These are phyloP conservation scores for Phrynocephalus forsythii DNA, from an alignment of 2,797 vertebrate genomes.

Conservation along the genomic window DNA sequence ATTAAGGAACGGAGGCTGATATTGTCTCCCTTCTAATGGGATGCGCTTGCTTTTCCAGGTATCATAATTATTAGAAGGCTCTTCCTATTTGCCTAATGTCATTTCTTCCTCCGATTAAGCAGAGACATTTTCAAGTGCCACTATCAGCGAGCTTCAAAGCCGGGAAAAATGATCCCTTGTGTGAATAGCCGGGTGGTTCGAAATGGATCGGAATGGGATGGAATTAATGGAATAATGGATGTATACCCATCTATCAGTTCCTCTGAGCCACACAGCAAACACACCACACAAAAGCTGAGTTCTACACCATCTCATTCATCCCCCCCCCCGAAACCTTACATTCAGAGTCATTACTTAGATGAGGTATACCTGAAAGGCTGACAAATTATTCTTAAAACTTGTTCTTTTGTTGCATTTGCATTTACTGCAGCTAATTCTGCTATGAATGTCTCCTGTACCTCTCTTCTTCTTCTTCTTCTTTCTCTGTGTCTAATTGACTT, in stretches of 20 bases:
- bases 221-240: not conserved
- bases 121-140: constrained; percentile 41
- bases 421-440: not conserved
- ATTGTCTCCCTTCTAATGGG: constrained; percentile 68
- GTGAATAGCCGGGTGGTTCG: constrained; percentile 2
- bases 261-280: not conserved
- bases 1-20: constrained; percentile 64
- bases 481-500: not conserved
- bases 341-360: constrained; percentile 36
- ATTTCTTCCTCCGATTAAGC: constrained; percentile 47
- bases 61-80: constrained; percentile 67
- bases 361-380: constrained; percentile 1
- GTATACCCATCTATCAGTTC: not conserved
- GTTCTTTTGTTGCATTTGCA: not conserved
- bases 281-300: not conserved
- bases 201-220: constrained; percentile 29
- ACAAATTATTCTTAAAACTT: not conserved
- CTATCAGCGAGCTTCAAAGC: constrained; percentile 26
- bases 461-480: not conserved
- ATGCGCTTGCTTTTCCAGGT: constrained; percentile 59
- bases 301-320: not conserved
- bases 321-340: not conserved
- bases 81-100: constrained; percentile 63
- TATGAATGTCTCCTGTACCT: not conserved
- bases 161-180: constrained; percentile 30